Percentiles rank a stretch among this genome's conserved stretches.
Conservation (phyloP, 2,797 vertebrate species). For the Phrynocephalus forsythii region DNA sequence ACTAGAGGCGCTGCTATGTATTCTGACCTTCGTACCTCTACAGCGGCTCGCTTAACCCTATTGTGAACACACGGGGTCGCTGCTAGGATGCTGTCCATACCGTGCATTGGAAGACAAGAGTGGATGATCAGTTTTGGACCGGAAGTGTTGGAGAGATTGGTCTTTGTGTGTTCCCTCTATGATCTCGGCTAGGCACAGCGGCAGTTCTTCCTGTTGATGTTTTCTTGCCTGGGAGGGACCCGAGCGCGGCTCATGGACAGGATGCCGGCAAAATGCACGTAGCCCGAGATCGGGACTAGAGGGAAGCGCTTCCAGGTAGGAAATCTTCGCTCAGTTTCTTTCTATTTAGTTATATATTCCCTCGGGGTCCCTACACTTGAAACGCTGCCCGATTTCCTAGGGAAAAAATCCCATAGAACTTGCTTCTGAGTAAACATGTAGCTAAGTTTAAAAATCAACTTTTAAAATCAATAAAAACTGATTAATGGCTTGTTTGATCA, state of each 20-base stretch:
- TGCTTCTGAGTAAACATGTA: too few relatives aligned
- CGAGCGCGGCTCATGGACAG: neutral
- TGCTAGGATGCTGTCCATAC: neutral
- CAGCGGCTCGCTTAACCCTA: too few relatives aligned
- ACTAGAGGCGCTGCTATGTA: too few relatives aligned
- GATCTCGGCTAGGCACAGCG: neutral
- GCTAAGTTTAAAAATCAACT: too few relatives aligned
- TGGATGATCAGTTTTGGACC: neutral
- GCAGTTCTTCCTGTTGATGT: constrained; percentile 24
- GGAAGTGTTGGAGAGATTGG: neutral
- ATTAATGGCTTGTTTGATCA: neutral
- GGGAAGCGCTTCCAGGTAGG: neutral
- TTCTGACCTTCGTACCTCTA: neutral
- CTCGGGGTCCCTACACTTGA: too few relatives aligned
- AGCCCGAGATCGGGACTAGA: neutral
- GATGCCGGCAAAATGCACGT: neutral
- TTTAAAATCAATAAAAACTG: too few relatives aligned
- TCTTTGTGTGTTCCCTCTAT: too few relatives aligned
- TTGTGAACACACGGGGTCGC: neutral
- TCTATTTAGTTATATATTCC: too few relatives aligned
- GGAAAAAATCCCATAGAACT: too few relatives aligned
- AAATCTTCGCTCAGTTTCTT: neutral
- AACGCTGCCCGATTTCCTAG: too few relatives aligned
- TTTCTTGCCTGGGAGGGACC: neutral
- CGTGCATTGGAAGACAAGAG: neutral